These are phyloP conservation scores for Etheostoma spectabile DNA, from an alignment of 2,113 vertebrate genomes.

Conservation along the genomic window DNA sequence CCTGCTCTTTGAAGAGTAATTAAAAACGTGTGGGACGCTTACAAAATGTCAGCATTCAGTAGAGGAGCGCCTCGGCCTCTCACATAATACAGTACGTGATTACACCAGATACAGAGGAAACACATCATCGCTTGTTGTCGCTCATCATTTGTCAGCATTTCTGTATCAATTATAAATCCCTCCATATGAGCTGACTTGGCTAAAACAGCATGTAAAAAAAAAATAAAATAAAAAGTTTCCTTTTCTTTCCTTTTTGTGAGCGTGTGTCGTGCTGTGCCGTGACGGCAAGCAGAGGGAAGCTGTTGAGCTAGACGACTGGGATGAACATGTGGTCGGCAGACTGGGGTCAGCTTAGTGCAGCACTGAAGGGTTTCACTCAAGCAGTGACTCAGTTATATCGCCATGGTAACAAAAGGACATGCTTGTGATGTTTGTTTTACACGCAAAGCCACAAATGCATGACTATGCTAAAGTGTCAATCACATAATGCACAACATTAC, in stretches of 20 bases:
- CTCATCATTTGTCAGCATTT: slow-evolving; percentile 27
- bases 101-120: slow-evolving; percentile 24
- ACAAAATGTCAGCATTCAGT: slow-evolving; percentile 52
- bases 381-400: background rate
- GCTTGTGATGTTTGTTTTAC: background rate
- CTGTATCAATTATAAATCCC: slow-evolving; percentile 29
- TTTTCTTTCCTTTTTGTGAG: background rate
- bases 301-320: background rate
- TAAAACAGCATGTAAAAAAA: background rate
- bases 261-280: background rate
- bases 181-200: background rate
- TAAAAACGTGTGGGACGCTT: slow-evolving; percentile 56
- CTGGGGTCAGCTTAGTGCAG: slow-evolving; percentile 23
- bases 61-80: slow-evolving; percentile 16
- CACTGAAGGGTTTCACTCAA: background rate
- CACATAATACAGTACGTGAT: slow-evolving; percentile 36
- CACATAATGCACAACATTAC: background rate
- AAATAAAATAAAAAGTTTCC: too few relatives aligned
- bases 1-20: slow-evolving; percentile 60
- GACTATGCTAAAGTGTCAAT: background rate
- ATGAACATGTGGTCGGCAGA: slow-evolving; percentile 60
- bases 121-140: background rate
- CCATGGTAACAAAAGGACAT: slow-evolving; percentile 3
- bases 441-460: background rate
- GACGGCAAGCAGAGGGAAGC: slow-evolving; percentile 35